A percentile compares a stretch with the other conserved stretches of the same genome.
Conservation (phyloP, 2,888 invertebrate genomes). For the Odontocerum albicorne region DNA sequence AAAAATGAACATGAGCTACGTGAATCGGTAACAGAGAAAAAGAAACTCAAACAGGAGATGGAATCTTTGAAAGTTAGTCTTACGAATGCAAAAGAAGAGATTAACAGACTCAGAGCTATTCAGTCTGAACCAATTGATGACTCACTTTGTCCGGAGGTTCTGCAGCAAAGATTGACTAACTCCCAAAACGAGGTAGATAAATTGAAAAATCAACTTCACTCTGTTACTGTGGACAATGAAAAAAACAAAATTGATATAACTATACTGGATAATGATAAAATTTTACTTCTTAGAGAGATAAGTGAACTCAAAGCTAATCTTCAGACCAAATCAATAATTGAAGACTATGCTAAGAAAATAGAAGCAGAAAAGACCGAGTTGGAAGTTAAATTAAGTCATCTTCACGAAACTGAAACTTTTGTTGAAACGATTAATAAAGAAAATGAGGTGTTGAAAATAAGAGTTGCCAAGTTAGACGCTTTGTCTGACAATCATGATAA, state of each 20-base stretch:
- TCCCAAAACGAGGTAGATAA: conserved; percentile 50
- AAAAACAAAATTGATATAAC: conserved; percentile 56
- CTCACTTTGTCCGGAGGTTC: conserved; percentile 37
- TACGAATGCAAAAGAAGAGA: conserved; percentile 48
- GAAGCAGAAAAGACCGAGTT: conserved; percentile 43
- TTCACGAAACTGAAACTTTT: conserved; percentile 38
- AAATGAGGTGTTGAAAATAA: conserved; percentile 32
- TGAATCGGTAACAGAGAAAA: conserved; percentile 49
- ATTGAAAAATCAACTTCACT: conserved; percentile 47
- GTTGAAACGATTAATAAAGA: conserved; percentile 41
- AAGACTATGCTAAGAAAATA: conserved; percentile 41
- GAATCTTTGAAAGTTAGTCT: conserved; percentile 54
- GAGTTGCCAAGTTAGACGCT: conserved; percentile 17
- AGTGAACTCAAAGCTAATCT: conserved; percentile 50
- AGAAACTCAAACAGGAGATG: conserved; percentile 55
- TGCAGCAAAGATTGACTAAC: conserved; percentile 46
- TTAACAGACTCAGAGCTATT: conserved; percentile 43
- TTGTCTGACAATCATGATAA: conserved; percentile 1
- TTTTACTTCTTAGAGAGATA: conserved; percentile 50
- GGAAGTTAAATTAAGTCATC: conserved; percentile 45
- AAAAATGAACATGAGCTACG: conserved; percentile 59
- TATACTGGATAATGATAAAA: conserved; percentile 57
- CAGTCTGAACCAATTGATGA: conserved; percentile 40
- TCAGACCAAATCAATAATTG: conserved; percentile 40
- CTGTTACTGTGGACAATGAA: conserved; percentile 50